Percentiles rank a stretch among this genome's conserved stretches.
phyloP scores from a whole-genome alignment of 2,113 vertebrate species.

The Sprattus sprattus region DNA sequence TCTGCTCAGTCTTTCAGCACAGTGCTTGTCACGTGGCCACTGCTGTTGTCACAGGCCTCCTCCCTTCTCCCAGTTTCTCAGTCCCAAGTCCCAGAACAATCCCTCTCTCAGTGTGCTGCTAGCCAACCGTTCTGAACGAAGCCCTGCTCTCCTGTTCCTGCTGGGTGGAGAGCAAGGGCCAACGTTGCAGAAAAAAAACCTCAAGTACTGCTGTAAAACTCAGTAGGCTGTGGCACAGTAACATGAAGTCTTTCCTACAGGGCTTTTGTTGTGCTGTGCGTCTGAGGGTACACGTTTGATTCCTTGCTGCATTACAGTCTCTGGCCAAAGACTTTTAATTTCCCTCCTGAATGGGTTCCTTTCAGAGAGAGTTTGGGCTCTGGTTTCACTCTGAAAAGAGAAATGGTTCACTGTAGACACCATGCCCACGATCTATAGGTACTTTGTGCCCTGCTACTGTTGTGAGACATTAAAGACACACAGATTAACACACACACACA shows the following conservation, averaged over 20 bases:
- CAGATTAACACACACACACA: not conserved
- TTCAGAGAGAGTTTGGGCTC: not conserved
- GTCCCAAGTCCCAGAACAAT: constrained; percentile 5
- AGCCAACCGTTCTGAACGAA: not conserved
- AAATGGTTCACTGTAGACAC: not conserved
- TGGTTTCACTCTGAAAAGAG: not conserved
- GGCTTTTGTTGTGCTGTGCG: constrained; percentile 5
- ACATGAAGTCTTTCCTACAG: constrained; percentile 10
- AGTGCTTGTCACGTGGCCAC: not conserved
- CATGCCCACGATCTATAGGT: not conserved
- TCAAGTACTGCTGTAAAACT: not conserved
- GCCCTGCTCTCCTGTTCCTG: not conserved
- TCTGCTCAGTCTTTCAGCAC: not conserved
- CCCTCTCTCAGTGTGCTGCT: not conserved
- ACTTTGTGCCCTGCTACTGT: not conserved
- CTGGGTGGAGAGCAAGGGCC: not conserved
- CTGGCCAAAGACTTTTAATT: constrained; percentile 3
- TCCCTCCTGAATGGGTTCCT: constrained; percentile 9
- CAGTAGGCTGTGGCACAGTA: not conserved
- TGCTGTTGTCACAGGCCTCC: not conserved
- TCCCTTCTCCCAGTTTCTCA: not conserved
- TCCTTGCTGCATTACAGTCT: not conserved
- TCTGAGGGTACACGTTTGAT: not conserved
- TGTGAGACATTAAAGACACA: not conserved
- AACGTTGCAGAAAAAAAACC: not conserved